Evolutionary conservation across 1,140 invertebrate genomes (phyloP), one percentile per base, ranked within the genome.

Genomic region (Zophobas atratus): DNA sequence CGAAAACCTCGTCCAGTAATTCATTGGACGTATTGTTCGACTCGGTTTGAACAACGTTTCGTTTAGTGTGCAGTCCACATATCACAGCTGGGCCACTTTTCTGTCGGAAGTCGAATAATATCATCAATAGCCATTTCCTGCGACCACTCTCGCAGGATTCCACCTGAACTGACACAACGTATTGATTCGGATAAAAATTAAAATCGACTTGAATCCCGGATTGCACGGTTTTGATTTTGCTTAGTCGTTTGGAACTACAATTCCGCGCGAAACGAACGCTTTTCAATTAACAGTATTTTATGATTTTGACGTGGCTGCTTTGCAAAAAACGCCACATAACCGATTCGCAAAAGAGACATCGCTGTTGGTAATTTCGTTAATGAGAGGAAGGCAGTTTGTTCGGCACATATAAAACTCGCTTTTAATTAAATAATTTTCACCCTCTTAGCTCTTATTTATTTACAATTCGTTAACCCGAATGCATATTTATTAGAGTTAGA

Each of bases 61-160:
- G 79, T 77, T 81, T 79, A 74, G 74, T 75, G 74, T 43, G 77
- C 77, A 79, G 71, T 56, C 78, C 75, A 79, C 80, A 77, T 77
- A 81, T 81, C 79, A 81, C 70, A 33, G 67, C 74, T 70, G 63
- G 60, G 41, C 75, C 71, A 77, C 76, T 81, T 79, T 76, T 71
- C 49, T 75, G 80, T 70, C 77, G 75, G 77, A 81, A 71, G 75
- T 79, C 63, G 56, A 77, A 81, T 75, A 81, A 76, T 79, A 79
- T 75, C 60, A 76, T 72, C 77, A 74, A 81, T 81, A 49, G 46
- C 63, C 53, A 74, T 74, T 78, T 81, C 79, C 79, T 56, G 74
- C 35, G 72, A 32, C 43, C 56, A 60, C 60, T 67, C 60, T 67
- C 60, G 60, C 41, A 67, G 60, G 60, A 67, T 67, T 67, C 60